Conservation (phyloP, 2,888 invertebrate species). For the Arge pagana region DNA sequence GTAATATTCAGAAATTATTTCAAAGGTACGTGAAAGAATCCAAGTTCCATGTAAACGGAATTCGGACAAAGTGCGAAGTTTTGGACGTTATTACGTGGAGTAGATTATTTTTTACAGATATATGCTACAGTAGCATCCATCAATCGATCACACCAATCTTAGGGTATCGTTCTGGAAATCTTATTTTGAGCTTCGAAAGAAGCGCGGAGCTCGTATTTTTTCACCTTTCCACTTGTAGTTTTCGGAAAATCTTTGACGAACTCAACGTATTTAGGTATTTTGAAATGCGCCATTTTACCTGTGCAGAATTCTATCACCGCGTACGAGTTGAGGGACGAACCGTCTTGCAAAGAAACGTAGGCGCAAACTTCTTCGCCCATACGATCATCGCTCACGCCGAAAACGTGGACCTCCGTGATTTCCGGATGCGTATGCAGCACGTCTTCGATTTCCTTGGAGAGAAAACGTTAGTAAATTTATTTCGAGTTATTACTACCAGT, state of each 20-base stretch:
- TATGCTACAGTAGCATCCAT: too few species aligned
- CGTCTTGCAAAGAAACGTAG: slow-evolving; percentile 66
- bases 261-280: slow-evolving; percentile 76
- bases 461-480: too few species aligned
- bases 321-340: slow-evolving; percentile 60
- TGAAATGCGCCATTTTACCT: slow-evolving; percentile 77
- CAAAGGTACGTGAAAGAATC: too few species aligned
- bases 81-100: too few species aligned
- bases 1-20: too few species aligned
- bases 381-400: slow-evolving; percentile 76
- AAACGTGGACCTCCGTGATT: slow-evolving; percentile 74
- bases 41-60: too few species aligned
- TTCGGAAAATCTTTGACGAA: slow-evolving; percentile 75
- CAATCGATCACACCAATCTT: too few species aligned
- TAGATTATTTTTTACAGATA: too few species aligned
- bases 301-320: slow-evolving; percentile 68
- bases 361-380: slow-evolving; percentile 80
- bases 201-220: slow-evolving; percentile 69
- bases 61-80: too few species aligned
- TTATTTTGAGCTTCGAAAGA: slow-evolving; percentile 54
- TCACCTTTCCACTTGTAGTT: slow-evolving; percentile 83
- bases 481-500: too few species aligned
- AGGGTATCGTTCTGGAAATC: too few species aligned
- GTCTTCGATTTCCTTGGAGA: slow-evolving; percentile 74
- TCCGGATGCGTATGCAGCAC: slow-evolving; percentile 74